Evolutionary conservation across 2,888 invertebrate species (phyloP).

Genomic region (Hermaeophaga mercurialis): DNA sequence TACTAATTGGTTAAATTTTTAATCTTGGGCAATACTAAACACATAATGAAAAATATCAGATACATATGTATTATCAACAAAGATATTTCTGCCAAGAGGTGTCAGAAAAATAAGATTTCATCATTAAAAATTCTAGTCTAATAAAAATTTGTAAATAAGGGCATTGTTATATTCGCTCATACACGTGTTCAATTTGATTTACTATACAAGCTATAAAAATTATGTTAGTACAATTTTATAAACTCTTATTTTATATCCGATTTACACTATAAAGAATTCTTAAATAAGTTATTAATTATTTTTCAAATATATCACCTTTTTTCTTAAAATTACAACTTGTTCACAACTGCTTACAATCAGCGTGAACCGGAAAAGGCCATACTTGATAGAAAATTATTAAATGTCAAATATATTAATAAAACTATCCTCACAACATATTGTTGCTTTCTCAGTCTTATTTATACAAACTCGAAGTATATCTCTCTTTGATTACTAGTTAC

Average conservation of each 20-base stretch:
- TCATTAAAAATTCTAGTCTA: conserved; percentile 37
- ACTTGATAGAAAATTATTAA: conserved; percentile 25
- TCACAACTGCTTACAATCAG: conserved; percentile 48
- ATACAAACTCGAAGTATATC: background rate
- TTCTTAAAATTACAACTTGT: conserved; percentile 42
- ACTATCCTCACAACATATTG: too few species aligned
- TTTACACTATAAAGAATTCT: background rate
- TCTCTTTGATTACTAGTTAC: background rate
- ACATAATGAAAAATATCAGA: conserved; percentile 12
- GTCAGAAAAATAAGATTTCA: conserved; percentile 52
- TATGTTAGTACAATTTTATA: too few species aligned
- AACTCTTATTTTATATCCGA: background rate
- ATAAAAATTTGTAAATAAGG: background rate
- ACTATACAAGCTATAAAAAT: too few species aligned
- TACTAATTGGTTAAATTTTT: background rate
- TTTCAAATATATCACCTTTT: too few species aligned
- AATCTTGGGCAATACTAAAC: background rate
- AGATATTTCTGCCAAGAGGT: conserved; percentile 55
- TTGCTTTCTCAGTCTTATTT: background rate
- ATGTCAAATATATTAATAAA: too few species aligned
- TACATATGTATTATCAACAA: conserved; percentile 45
- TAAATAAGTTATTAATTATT: background rate
- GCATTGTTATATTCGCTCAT: background rate
- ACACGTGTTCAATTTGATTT: too few species aligned
- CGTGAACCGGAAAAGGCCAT: conserved; percentile 60